Evolutionary conservation across 2,113 vertebrate genomes (phyloP).

Genomic region (Pungitius pungitius): DNA sequence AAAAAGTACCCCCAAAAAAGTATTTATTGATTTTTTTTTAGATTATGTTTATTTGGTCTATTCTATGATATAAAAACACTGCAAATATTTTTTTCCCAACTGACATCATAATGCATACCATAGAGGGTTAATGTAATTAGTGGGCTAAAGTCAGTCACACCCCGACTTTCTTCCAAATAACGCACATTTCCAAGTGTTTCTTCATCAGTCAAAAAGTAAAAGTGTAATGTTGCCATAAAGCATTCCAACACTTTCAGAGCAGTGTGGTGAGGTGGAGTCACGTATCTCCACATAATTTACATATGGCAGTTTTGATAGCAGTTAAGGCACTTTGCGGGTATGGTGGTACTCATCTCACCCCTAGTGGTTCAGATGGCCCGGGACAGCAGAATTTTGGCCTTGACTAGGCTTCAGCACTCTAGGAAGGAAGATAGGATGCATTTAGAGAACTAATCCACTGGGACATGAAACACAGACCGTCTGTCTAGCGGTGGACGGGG

Average conservation of each 20-base stretch:
- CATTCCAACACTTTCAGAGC: not conserved
- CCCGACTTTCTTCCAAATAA: too few species aligned
- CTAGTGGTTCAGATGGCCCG: slow-evolving; percentile 87
- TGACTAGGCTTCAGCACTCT: slow-evolving; percentile 89
- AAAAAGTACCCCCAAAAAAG: too few species aligned
- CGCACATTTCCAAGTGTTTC: too few species aligned
- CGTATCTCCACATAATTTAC: not conserved
- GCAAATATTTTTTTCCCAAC: too few species aligned
- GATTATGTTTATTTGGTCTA: too few species aligned
- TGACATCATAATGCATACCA: too few species aligned
- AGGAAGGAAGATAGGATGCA: slow-evolving; percentile 53
- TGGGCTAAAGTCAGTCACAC: too few species aligned
- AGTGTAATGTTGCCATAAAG: not conserved
- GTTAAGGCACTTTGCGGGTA: not conserved
- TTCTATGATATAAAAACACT: too few species aligned
- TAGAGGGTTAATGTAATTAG: too few species aligned
- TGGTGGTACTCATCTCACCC: slow-evolving; percentile 81
- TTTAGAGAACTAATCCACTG: not conserved
- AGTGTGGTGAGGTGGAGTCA: not conserved
- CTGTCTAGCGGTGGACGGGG: slow-evolving; percentile 70
- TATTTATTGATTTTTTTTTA: too few species aligned
- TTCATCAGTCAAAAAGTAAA: too few species aligned
- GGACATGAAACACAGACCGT: not conserved
- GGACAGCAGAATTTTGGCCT: slow-evolving; percentile 86
- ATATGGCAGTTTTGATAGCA: not conserved